phyloP scores from a whole-genome alignment of 2,888 invertebrate species.

The Limnephilus marmoratus region DNA sequence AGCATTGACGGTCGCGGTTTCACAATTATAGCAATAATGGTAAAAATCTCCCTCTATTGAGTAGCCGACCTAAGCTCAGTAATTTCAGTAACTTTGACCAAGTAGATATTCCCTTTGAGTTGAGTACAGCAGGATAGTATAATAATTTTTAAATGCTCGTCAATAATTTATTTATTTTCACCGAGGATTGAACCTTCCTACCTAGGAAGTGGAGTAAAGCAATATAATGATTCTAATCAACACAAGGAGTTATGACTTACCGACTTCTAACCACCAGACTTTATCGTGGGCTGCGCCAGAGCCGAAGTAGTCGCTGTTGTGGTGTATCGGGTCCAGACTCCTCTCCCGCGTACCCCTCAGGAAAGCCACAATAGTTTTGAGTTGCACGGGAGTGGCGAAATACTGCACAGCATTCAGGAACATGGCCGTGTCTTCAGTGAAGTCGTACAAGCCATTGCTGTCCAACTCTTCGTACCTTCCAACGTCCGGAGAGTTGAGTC shows the following conservation, averaged over 20 bases:
- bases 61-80: too few relatives aligned
- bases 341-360: slow-evolving; percentile 69
- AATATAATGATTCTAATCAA: background rate
- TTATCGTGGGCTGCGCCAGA: slow-evolving; percentile 58
- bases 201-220: too few relatives aligned
- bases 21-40: too few relatives aligned
- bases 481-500: slow-evolving; percentile 46
- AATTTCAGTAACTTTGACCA: too few relatives aligned
- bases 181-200: too few relatives aligned
- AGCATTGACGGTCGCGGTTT: too few relatives aligned
- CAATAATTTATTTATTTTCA: too few relatives aligned
- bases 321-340: slow-evolving; percentile 65
- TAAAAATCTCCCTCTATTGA: too few relatives aligned
- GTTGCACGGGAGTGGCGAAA: slow-evolving; percentile 71
- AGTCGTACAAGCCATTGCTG: slow-evolving; percentile 73
- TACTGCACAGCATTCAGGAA: slow-evolving; percentile 74
- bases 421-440: slow-evolving; percentile 75
- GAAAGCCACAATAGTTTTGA: slow-evolving; percentile 69
- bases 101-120: too few relatives aligned
- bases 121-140: too few relatives aligned
- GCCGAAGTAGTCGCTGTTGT: slow-evolving; percentile 66
- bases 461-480: slow-evolving; percentile 70
- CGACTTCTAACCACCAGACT: slow-evolving; percentile 63
- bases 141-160: too few relatives aligned
- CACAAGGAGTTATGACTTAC: slow-evolving; percentile 32